These are phyloP conservation scores for Helarctos malayanus DNA, from an alignment of 2,797 vertebrate genomes.

Conservation along the genomic window DNA sequence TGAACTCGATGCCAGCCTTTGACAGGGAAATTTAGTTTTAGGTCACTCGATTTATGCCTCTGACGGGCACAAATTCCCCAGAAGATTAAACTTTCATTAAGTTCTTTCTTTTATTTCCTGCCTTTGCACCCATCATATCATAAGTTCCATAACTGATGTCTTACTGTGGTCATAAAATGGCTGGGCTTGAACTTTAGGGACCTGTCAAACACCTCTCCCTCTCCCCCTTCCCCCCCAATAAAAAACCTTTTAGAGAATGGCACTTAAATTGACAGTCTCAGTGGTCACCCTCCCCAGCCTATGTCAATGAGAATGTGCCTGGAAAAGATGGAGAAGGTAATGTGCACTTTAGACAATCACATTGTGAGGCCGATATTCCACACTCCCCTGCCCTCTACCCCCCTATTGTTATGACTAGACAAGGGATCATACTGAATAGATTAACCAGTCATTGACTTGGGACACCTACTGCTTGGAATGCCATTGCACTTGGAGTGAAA, in stretches of 20 bases:
- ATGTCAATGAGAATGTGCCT: conserved; percentile 76
- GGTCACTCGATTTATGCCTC: conserved; percentile 88
- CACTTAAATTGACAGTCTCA: conserved; percentile 75
- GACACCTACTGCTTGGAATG: conserved; percentile 91
- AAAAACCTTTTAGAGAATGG: conserved; percentile 85
- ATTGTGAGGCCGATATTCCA: conserved; percentile 64
- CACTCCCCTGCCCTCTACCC: conserved; percentile 16
- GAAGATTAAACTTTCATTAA: conserved; percentile 92
- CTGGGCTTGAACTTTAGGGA: conserved; percentile 85
- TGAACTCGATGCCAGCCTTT: conserved; percentile 86
- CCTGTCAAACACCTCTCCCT: conserved; percentile 84
- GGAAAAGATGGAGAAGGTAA: conserved; percentile 71
- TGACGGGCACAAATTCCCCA: conserved; percentile 88
- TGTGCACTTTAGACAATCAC: conserved; percentile 70
- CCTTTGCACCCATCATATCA: conserved; percentile 88
- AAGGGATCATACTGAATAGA: conserved; percentile 89
- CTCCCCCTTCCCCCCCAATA: conserved; percentile 64
- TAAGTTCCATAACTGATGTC: conserved; percentile 87
- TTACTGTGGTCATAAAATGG: conserved; percentile 88
- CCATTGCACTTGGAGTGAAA: conserved; percentile 84
- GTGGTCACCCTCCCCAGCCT: conserved; percentile 68
- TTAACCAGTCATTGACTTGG: conserved; percentile 89
- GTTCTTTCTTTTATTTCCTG: conserved; percentile 88
- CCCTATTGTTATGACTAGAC: conserved; percentile 90
- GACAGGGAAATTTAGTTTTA: conserved; percentile 87